phyloP scores from a whole-genome alignment of 2,113 vertebrate genomes.

The Melanostigma gelatinosum region DNA sequence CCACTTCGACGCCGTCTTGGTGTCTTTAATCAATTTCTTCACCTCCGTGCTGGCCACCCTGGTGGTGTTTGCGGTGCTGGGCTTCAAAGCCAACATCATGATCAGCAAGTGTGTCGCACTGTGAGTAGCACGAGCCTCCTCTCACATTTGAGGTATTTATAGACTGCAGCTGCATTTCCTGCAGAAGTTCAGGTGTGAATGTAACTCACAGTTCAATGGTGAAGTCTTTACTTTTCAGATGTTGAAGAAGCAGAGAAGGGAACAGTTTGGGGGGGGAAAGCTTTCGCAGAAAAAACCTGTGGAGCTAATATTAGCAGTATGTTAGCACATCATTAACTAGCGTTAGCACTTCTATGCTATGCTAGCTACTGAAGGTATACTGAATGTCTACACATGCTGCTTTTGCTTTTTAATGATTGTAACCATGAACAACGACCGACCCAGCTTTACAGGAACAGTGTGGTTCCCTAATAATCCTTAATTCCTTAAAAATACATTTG shows the following conservation, averaged over 20 bases:
- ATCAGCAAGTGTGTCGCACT: slow-evolving; percentile 88
- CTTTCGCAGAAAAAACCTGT: background rate
- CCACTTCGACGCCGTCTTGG: slow-evolving; percentile 97
- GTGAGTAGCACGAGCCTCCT: slow-evolving; percentile 70
- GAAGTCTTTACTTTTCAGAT: background rate
- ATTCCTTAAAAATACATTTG: too few species aligned
- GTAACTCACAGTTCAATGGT: background rate
- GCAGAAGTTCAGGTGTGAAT: background rate
- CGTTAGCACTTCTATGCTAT: too few species aligned
- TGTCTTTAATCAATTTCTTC: slow-evolving; percentile 98
- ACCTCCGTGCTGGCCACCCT: slow-evolving; percentile 97
- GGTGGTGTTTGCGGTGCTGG: slow-evolving; percentile 98
- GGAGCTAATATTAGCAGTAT: too few species aligned
- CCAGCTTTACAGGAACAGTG: too few species aligned
- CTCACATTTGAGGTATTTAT: background rate
- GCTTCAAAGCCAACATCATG: slow-evolving; percentile 98
- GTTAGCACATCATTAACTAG: too few species aligned
- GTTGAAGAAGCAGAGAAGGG: background rate
- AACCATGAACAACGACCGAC: too few species aligned
- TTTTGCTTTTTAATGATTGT: too few species aligned
- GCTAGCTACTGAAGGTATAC: too few species aligned
- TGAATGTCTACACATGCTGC: too few species aligned
- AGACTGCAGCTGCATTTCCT: background rate
- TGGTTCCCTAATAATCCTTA: too few species aligned
- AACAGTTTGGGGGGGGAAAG: background rate